Percentiles rank a stretch among this genome's conserved stretches.
phyloP scores from a whole-genome alignment of 1,140 invertebrate genomes.

The Vanessa tameamea region DNA sequence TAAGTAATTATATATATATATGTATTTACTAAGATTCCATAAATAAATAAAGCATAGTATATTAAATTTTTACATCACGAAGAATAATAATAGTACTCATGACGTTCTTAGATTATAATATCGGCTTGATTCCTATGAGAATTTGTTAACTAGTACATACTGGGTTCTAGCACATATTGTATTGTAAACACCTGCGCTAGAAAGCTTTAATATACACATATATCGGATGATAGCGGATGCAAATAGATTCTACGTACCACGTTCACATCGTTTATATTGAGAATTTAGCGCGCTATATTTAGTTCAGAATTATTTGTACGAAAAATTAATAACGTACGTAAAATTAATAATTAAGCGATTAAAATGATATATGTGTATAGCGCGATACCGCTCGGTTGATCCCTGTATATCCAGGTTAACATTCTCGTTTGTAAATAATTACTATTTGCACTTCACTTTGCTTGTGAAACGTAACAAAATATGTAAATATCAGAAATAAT shows the following conservation, averaged over 20 bases:
- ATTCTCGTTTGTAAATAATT: not conserved
- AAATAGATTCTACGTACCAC: not conserved
- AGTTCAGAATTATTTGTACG: not conserved
- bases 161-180: constrained; percentile 12
- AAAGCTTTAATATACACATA: not conserved
- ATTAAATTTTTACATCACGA: too few relatives aligned
- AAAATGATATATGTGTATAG: not conserved
- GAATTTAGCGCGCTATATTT: not conserved
- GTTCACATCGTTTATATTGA: not conserved
- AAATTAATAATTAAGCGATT: not conserved
- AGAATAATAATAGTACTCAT: too few relatives aligned
- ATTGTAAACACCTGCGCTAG: constrained; percentile 15
- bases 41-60: too few relatives aligned
- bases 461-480: not conserved
- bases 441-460: not conserved
- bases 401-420: not conserved
- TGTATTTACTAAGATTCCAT: too few relatives aligned
- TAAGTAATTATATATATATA: too few relatives aligned
- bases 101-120: too few relatives aligned
- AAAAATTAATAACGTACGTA: too few relatives aligned
- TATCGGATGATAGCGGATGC: not conserved
- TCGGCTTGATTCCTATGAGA: too few relatives aligned
- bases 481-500: not conserved
- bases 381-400: not conserved
- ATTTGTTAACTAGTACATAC: not conserved